These are phyloP conservation scores for Leptinotarsa haldemani DNA, from an alignment of 2,888 invertebrate genomes.

Conservation along the genomic window DNA sequence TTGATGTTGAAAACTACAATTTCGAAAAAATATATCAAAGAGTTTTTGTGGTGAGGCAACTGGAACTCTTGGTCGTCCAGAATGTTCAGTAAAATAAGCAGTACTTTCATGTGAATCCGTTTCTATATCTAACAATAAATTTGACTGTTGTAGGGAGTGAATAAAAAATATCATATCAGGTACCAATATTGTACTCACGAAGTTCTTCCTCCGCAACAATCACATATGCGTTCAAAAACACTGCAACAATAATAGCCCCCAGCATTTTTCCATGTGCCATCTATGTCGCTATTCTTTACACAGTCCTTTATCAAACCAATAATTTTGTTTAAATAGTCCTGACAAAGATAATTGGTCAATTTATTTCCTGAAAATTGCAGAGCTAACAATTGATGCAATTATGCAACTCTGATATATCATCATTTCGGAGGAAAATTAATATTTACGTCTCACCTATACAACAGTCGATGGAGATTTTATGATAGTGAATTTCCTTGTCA, in stretches of 20 bases:
- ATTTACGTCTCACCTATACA: constrained; percentile 2
- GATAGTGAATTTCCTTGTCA: no score
- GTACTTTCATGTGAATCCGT: no score
- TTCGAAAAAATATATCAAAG: no score
- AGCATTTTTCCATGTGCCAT: constrained; percentile 22
- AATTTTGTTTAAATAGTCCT: constrained; percentile 34
- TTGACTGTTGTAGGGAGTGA: neutral
- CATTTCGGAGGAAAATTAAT: constrained; percentile 33
- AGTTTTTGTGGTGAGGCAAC: no score
- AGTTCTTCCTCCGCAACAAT: constrained; percentile 33
- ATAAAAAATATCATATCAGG: constrained; percentile 6
- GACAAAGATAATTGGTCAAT: constrained; percentile 26
- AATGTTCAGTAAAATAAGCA: no score
- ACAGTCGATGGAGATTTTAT: no score
- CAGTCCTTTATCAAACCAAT: neutral
- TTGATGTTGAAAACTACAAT: no score
- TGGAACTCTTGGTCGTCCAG: no score
- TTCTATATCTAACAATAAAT: no score
- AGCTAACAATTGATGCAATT: constrained; percentile 28
- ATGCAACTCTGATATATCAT: constrained; percentile 28
- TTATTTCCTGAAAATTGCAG: constrained; percentile 27
- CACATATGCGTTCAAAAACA: neutral
- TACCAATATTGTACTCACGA: constrained; percentile 35
- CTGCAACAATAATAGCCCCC: neutral
- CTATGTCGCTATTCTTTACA: neutral